Percentiles rank a stretch among this genome's conserved stretches.
phyloP scores from a whole-genome alignment of 2,888 invertebrate species.

The Cephus sareptanus region DNA sequence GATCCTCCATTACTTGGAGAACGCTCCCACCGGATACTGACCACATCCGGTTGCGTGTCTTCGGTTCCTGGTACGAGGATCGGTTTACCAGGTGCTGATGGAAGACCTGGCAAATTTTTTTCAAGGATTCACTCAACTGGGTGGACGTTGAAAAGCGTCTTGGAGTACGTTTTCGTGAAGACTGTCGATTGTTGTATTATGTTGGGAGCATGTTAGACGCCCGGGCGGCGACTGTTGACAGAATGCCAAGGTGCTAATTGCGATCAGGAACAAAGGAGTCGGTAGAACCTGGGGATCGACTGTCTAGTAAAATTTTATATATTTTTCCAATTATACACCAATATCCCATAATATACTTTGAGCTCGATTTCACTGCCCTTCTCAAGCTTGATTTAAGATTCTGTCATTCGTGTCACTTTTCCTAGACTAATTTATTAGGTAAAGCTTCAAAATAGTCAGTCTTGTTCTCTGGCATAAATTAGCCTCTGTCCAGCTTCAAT shows the following conservation, averaged over 20 bases:
- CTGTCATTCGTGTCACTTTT: background rate
- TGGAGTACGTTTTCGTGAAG: background rate
- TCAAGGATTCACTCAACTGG: background rate
- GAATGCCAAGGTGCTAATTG: slow-evolving; percentile 5
- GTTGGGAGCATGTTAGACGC: slow-evolving; percentile 1
- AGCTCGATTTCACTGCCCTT: background rate
- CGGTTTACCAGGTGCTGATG: slow-evolving; percentile 85
- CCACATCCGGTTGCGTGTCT: slow-evolving; percentile 82
- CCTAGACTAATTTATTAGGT: background rate
- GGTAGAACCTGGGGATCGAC: slow-evolving; percentile 2
- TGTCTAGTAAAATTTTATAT: slow-evolving; percentile 6
- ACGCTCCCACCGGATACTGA: slow-evolving; percentile 85
- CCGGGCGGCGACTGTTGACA: slow-evolving; percentile 1
- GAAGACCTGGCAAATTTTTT: slow-evolving; percentile 72
- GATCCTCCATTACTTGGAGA: slow-evolving; percentile 88
- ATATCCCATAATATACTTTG: background rate
- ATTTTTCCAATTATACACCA: background rate
- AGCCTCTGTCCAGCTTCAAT: background rate
- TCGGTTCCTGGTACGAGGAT: slow-evolving; percentile 79
- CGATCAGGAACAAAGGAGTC: slow-evolving; percentile 8
- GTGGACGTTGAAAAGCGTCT: background rate
- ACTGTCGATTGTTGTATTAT: slow-evolving; percentile 5
- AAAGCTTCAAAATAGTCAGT: background rate
- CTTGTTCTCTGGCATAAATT: background rate
- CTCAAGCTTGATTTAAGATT: background rate